Evolutionary conservation across 2,113 vertebrate species (phyloP), one percentile per base, ranked within the genome.

Genomic region (Odobenus rosmarus): DNA sequence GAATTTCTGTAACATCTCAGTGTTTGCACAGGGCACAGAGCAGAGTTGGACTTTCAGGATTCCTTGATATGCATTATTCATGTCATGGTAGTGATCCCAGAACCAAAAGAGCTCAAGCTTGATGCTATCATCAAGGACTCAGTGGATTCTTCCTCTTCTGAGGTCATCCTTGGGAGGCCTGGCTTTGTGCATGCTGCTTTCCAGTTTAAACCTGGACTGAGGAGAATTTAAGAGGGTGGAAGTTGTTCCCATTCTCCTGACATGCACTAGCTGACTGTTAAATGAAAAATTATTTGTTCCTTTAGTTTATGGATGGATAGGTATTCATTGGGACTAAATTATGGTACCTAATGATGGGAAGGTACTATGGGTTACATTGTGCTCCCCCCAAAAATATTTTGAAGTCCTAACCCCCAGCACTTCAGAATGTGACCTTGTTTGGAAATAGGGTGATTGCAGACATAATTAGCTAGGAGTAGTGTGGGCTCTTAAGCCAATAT

Each of bases 361-460:
- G 39, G 15, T 90, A 67, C 59, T 80, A 71, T 55, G 61, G 19
- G 53, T 93, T 93, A n/a, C 85, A 72, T 23, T 86, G 6, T 80
- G 61, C 14, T 53, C 59, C 36, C 28, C n/a, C 2, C 7, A 7
- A 64, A 84, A 31, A 72, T 80, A 85, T 57, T 39, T 62, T 79
- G 16, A 85, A 72, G 31, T 84, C 13, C 62, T 85, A 57, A 72
- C 14, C 71, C 21, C 23, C 21, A 55, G 71, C 42, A 28, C 9
- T 24, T 87, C 39, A 87, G 33, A 91, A 88, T 57, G 26, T 92
- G 76, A 69, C 31, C 21, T 64, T 86, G 85, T 82, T 94, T 88
- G 57, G 74, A 82, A 92, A 62, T 49, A 67, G 64, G 7, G 33
- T 46, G 46, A 69, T 24, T 88, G 53, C 18, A 62, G 59, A 71